Conservation (phyloP, 2,797 vertebrate species). For the Pogonophryne albipinna region DNA sequence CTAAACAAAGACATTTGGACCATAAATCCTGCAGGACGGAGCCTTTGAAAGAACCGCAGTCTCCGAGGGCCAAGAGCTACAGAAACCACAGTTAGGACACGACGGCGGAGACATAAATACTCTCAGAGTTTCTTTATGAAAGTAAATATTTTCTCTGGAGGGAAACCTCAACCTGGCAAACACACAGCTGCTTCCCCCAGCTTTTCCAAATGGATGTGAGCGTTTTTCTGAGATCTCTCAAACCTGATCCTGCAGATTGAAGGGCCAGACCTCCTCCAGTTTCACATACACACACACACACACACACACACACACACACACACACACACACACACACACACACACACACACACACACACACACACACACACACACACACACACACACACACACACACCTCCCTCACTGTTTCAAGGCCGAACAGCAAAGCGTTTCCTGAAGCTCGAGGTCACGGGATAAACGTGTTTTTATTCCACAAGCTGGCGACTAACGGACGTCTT, state of each 20-base stretch:
- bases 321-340: too few species aligned
- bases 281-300: constrained; percentile 40
- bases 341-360: constrained; percentile 13
- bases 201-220: constrained; percentile 80
- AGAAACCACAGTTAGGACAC: constrained; percentile 79
- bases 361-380: not conserved
- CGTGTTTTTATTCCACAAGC: constrained; percentile 82
- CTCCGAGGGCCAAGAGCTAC: constrained; percentile 70
- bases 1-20: constrained; percentile 41
- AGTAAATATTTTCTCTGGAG: constrained; percentile 86
- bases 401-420: constrained; percentile 81
- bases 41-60: constrained; percentile 5
- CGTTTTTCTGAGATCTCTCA: constrained; percentile 81
- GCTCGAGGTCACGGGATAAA: constrained; percentile 82
- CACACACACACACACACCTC: too few species aligned
- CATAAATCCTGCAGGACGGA: constrained; percentile 32
- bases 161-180: constrained; percentile 83
- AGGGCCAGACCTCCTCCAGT: constrained; percentile 82
- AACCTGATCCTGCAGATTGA: constrained; percentile 81
- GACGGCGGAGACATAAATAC: constrained; percentile 82
- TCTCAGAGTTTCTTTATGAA: constrained; percentile 72
- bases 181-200: constrained; percentile 78
- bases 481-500: constrained; percentile 71
- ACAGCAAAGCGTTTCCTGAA: constrained; percentile 83
- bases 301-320: constrained; percentile 11